A percentile compares a stretch with the other conserved stretches of the same genome.
These are phyloP conservation scores for Pararge aegeria DNA, from an alignment of 1,140 invertebrate species.

Conservation along the genomic window DNA sequence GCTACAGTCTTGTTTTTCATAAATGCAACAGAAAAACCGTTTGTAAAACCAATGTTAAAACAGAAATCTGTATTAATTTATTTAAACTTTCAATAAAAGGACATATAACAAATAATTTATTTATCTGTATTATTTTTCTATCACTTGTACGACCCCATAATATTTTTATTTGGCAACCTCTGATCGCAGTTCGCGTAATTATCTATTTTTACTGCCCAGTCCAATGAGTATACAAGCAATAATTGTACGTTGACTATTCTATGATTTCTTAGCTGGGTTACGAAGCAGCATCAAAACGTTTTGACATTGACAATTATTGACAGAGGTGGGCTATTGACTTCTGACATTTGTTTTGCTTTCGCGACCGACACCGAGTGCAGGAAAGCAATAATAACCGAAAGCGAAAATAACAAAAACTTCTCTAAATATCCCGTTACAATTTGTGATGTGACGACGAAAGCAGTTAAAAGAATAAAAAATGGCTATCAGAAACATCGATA, in stretches of 20 bases:
- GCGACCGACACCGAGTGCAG: constrained; percentile 23
- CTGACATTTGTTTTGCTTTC: constrained; percentile 55
- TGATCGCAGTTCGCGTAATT: too few species aligned
- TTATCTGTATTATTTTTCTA: too few species aligned
- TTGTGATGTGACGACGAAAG: constrained; percentile 57
- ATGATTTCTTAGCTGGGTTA: not conserved
- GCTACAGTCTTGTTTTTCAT: too few species aligned
- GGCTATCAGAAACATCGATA: constrained; percentile 48
- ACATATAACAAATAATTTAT: too few species aligned
- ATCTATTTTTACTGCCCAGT: too few species aligned
- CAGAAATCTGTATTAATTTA: too few species aligned
- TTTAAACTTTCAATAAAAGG: too few species aligned
- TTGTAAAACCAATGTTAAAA: too few species aligned
- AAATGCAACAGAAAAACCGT: too few species aligned
- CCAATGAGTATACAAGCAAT: too few species aligned
- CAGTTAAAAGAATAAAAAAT: constrained; percentile 38
- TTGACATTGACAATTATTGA: constrained; percentile 7
- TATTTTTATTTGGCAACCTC: too few species aligned
- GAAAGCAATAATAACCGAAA: constrained; percentile 37
- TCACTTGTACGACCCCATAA: too few species aligned
- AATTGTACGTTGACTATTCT: not conserved
- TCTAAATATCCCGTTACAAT: constrained; percentile 28
- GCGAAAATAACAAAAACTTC: constrained; percentile 44
- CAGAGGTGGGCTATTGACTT: constrained; percentile 26
- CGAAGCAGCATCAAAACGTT: not conserved